A percentile compares a stretch with the other conserved stretches of the same genome.
phyloP scores from a whole-genome alignment of 2,113 vertebrate species.

The Raja brachyura region DNA sequence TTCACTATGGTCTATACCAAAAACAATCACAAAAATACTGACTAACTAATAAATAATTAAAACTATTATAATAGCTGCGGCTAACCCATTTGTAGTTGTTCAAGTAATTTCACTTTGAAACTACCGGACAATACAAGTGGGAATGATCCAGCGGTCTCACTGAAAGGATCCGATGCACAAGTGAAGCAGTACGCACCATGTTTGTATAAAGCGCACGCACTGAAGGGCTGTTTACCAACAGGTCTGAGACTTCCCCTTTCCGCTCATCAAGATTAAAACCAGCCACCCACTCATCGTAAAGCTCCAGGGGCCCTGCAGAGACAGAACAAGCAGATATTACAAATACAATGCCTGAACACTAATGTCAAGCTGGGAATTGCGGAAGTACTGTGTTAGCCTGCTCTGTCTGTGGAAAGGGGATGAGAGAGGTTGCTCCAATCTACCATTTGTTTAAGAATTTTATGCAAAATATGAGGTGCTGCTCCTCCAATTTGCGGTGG shows the following conservation, averaged over 20 bases:
- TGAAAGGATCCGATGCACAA: neutral
- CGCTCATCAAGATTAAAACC: slow-evolving; percentile 79
- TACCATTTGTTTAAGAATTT: too few species aligned
- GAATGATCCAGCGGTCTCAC: neutral
- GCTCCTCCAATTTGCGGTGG: too few species aligned
- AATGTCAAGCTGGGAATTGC: neutral
- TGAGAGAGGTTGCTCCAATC: neutral
- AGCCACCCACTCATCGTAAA: slow-evolving; percentile 80
- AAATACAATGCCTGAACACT: neutral
- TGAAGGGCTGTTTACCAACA: slow-evolving; percentile 83
- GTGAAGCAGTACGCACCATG: slow-evolving; percentile 64
- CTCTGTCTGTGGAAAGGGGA: neutral
- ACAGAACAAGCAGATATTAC: neutral
- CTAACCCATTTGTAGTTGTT: neutral
- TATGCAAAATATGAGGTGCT: too few species aligned
- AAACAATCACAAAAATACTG: too few species aligned
- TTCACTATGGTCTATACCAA: neutral
- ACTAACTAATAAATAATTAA: neutral
- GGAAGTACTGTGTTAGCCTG: neutral
- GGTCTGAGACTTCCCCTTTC: slow-evolving; percentile 82
- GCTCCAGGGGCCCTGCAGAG: slow-evolving; percentile 71
- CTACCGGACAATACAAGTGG: neutral
- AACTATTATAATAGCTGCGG: neutral
- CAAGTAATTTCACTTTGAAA: neutral
- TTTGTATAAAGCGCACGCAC: slow-evolving; percentile 91